A percentile compares a stretch with the other conserved stretches of the same genome.
Evolutionary conservation across 2,113 vertebrate genomes (phyloP).

Genomic region (Thalassarche chlororhynchos): DNA sequence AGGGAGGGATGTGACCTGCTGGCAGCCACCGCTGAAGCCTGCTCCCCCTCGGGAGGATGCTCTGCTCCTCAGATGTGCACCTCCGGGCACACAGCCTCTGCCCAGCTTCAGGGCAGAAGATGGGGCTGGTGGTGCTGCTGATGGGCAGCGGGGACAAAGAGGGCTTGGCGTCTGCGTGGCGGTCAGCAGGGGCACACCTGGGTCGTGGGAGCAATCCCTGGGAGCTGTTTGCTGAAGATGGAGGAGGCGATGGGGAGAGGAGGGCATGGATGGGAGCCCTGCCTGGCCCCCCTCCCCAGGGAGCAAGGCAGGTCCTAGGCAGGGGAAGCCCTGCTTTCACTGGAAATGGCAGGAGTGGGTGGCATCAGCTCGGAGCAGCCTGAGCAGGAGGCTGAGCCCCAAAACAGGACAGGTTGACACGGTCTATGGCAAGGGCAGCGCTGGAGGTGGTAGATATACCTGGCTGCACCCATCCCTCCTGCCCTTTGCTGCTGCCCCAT

Average conservation of each 20-base stretch:
- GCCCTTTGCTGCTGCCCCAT: background rate
- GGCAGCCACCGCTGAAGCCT: background rate
- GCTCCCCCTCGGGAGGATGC: background rate
- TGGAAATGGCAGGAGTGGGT: background rate
- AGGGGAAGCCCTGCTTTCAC: background rate
- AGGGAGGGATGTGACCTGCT: background rate
- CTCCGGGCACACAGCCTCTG: background rate
- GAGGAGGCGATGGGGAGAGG: background rate
- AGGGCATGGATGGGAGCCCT: background rate
- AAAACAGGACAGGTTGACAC: fast-evolving
- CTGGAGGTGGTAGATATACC: background rate
- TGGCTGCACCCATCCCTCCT: background rate
- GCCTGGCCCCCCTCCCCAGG: background rate
- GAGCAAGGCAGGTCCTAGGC: too few relatives aligned
- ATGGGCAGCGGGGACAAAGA: background rate
- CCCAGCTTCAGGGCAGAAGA: background rate
- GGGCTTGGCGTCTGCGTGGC: background rate
- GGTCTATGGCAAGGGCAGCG: background rate
- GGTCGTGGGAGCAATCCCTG: background rate
- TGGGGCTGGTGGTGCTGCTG: background rate
- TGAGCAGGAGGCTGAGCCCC: too few relatives aligned
- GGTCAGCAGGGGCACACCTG: background rate
- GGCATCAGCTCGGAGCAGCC: background rate
- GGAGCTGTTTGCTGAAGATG: background rate
- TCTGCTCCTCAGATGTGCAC: background rate